Evolutionary conservation across 2,888 invertebrate genomes (phyloP), one percentile per base, ranked within the genome.

Genomic region (Phyto melanocephala): DNA sequence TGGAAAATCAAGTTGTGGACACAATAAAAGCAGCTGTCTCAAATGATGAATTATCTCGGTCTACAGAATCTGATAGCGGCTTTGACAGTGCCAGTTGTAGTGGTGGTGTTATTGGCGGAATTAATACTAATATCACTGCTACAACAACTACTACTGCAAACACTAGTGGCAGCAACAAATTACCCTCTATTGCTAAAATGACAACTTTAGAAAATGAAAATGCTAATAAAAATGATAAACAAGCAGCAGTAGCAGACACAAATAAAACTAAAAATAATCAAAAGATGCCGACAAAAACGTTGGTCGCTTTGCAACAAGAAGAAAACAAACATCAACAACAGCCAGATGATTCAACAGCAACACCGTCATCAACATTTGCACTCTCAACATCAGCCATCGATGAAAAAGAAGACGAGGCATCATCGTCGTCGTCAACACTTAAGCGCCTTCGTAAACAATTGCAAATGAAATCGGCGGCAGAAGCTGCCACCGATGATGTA

Each of bases 21-120:
- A 67, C 85, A 85, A 75, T 82, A 71, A 79, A 79, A 79, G 72
- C 85, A 84, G 83, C 67, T 75, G 83, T 78, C 81, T 80, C 85
- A 80, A 88, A 87, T 89, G 89, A 90, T 88, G 90, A 89, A 89
- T 89, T 88, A 88, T 86, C 89, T 85, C 89, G 87, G 86, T 90
- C 88, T 85, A 88, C 87, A 84, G 89, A 88, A 87, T 88, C 88
- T 84, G 89, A 90, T 88, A 90, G 87, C 76, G 87, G 87, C 83
- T 88, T 86, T 85, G 89, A 86, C 87, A 89, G 88, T 85, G 85
- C 84, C 80, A 85, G 82, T 71, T 70, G 77, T 45, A 71, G 71
- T 77, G 79, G 76, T 68, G 74, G 78, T 76, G 40, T 22, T 52
- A 65, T 2, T 54, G 63, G 24, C 67, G 17, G 60, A 35, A 70